phyloP scores from a whole-genome alignment of 2,113 vertebrate genomes.

The Naja naja region DNA sequence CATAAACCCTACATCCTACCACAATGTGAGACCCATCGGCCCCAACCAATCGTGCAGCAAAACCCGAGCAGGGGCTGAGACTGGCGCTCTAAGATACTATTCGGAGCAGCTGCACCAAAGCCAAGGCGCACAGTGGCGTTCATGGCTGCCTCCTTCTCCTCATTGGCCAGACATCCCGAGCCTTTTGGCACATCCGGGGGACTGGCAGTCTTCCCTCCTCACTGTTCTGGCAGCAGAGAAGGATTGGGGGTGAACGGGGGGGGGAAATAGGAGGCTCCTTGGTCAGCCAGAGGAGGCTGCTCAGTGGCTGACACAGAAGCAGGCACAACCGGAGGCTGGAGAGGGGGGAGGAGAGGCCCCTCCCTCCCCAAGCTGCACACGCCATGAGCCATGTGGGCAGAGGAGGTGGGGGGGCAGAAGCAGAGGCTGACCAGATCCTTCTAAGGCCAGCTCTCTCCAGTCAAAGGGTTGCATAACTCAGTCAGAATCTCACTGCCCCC shows the following conservation, averaged over 20 bases:
- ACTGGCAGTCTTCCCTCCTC: neutral
- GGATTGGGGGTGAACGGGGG: rapidly evolving
- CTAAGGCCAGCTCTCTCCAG: neutral
- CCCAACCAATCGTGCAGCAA: neutral
- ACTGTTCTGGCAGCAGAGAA: neutral
- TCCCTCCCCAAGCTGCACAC: neutral
- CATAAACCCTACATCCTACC: neutral
- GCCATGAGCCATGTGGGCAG: neutral
- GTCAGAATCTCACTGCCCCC: neutral
- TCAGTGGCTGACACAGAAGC: neutral
- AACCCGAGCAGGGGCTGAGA: neutral
- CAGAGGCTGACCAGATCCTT: neutral
- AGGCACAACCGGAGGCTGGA: neutral
- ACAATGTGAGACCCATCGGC: neutral
- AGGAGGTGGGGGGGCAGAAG: no score
- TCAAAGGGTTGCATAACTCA: neutral
- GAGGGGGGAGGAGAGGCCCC: no score
- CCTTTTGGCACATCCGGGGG: neutral
- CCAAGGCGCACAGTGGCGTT: neutral
- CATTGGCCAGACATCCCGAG: neutral
- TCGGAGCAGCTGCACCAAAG: neutral
- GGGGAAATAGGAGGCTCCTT: neutral
- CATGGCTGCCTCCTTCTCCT: neutral
- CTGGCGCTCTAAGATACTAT: neutral
- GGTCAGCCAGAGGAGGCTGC: neutral